Conservation (phyloP, 1,140 invertebrate species). For the Parapsyche elsis region DNA sequence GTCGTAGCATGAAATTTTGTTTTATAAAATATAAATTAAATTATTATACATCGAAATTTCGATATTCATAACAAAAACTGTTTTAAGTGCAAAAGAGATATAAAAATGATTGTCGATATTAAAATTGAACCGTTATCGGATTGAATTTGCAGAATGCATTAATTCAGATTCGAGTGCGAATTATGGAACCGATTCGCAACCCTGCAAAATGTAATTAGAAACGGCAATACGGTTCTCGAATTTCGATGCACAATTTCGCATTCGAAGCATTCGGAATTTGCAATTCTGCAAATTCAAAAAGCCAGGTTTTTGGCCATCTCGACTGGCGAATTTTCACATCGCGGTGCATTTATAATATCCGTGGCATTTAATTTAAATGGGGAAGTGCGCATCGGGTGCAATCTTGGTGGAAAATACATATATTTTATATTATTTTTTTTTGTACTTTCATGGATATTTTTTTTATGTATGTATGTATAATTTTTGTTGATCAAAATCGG, state of each 20-base stretch:
- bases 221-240: constrained; percentile 17
- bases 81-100: too few relatives aligned
- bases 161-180: background rate
- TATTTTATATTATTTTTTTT: too few relatives aligned
- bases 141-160: background rate
- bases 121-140: too few relatives aligned
- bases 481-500: background rate
- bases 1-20: too few relatives aligned
- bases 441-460: background rate
- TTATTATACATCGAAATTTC: too few relatives aligned
- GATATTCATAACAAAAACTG: too few relatives aligned
- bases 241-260: constrained; percentile 8
- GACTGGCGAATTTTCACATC: constrained; percentile 14
- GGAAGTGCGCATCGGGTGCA: constrained; percentile 1
- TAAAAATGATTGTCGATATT: too few relatives aligned
- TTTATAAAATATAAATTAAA: too few relatives aligned
- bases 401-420: background rate
- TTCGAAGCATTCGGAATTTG: background rate
- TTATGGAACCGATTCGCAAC: background rate
- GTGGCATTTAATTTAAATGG: constrained; percentile 14
- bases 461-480: background rate
- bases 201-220: constrained; percentile 13
- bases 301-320: background rate
- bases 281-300: constrained; percentile 26
- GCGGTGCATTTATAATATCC: background rate